phyloP scores from a whole-genome alignment of 2,888 invertebrate genomes.

The Lasioglossum oenotherae region DNA sequence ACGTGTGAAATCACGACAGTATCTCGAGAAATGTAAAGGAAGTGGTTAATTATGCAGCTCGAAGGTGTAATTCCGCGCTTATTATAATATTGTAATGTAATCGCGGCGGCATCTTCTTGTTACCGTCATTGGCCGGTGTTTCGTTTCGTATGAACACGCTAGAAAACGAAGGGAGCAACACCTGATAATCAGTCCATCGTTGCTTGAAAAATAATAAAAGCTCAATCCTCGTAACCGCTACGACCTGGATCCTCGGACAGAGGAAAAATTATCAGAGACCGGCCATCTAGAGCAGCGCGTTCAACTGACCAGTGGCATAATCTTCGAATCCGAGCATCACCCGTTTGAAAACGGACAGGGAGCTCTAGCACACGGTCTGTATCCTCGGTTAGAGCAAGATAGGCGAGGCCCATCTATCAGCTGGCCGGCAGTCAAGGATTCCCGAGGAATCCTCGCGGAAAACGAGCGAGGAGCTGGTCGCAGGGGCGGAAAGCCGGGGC shows the following conservation, averaged over 20 bases:
- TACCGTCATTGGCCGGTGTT: conserved; percentile 15
- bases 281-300: neutral
- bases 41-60: conserved; percentile 49
- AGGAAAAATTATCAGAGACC: neutral
- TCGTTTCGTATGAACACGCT: conserved; percentile 20
- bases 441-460: neutral
- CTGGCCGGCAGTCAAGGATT: neutral
- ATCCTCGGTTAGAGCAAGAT: neutral
- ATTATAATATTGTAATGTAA: conserved; percentile 25
- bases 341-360: neutral
- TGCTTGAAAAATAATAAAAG: neutral
- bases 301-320: neutral
- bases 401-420: neutral
- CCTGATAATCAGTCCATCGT: neutral
- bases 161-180: neutral
- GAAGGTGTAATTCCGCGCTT: conserved; percentile 42
- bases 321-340: neutral
- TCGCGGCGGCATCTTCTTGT: conserved; percentile 30
- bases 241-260: neutral
- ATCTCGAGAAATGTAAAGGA: conserved; percentile 36
- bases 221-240: neutral
- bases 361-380: no score
- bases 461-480: neutral
- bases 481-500: conserved; percentile 13
- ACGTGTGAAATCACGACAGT: conserved; percentile 32